A percentile compares a stretch with the other conserved stretches of the same genome.
phyloP scores from a whole-genome alignment of 2,797 vertebrate species.

The Melanotaenia nigrans region DNA sequence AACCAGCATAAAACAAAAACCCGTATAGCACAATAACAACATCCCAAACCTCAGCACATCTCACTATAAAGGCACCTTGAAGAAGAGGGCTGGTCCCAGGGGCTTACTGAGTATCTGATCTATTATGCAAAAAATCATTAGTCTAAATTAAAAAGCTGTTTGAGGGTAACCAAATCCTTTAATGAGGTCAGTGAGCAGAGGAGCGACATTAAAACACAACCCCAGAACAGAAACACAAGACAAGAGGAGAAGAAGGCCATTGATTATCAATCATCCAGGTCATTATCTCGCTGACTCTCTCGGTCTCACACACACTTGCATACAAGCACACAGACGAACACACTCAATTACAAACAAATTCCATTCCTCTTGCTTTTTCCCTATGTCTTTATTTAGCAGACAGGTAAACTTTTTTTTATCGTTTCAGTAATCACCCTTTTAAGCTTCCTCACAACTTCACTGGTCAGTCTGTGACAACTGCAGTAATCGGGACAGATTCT shows the following conservation, averaged over 20 bases:
- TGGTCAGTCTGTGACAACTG: constrained; percentile 64
- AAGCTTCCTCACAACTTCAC: constrained; percentile 48
- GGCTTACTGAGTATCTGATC: constrained; percentile 85
- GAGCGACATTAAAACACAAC: constrained; percentile 86
- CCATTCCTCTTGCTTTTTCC: constrained; percentile 50
- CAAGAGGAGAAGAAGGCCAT: constrained; percentile 78
- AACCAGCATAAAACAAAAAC: constrained; percentile 56
- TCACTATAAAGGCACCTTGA: constrained; percentile 88
- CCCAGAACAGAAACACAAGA: constrained; percentile 83
- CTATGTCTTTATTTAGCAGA: constrained; percentile 54
- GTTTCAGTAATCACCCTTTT: constrained; percentile 57
- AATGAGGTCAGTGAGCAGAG: constrained; percentile 85
- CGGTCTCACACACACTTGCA: constrained; percentile 14
- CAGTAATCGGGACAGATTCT: constrained; percentile 59
- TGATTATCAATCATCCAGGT: constrained; percentile 87
- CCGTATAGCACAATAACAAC: constrained; percentile 68
- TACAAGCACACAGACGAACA: constrained; percentile 25
- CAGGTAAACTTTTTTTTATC: constrained; percentile 62
- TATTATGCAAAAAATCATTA: constrained; percentile 89
- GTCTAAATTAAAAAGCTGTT: constrained; percentile 90
- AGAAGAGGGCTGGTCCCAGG: constrained; percentile 78
- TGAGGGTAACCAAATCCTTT: constrained; percentile 88
- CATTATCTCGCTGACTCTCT: constrained; percentile 76
- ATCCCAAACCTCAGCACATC: constrained; percentile 61
- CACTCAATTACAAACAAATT: constrained; percentile 58